These are phyloP conservation scores for Chaetura pelagica DNA, from an alignment of 2,113 vertebrate species.

Conservation along the genomic window DNA sequence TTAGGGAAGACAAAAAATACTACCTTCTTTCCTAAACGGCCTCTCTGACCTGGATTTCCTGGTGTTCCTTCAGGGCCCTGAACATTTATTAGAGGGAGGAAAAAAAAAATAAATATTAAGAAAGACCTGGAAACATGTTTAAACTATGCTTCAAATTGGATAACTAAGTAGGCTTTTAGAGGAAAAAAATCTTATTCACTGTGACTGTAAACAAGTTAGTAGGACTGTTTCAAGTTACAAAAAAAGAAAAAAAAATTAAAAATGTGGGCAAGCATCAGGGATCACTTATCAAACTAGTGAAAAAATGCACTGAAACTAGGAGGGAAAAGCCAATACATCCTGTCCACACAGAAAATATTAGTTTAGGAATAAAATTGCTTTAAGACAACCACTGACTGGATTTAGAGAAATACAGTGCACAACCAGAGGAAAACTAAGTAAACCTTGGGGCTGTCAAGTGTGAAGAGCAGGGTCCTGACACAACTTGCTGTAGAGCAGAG, in stretches of 20 bases:
- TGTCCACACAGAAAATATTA: background rate
- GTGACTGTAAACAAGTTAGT: background rate
- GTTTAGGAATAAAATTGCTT: background rate
- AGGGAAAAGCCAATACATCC: background rate
- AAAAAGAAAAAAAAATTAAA: background rate
- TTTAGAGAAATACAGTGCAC: background rate
- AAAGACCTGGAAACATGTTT: background rate
- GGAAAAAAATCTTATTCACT: background rate
- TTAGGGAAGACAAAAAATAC: background rate
- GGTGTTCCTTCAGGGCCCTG: conserved; percentile 91
- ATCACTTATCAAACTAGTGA: background rate
- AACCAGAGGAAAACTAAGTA: background rate
- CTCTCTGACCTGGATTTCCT: conserved; percentile 87
- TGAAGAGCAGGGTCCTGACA: background rate
- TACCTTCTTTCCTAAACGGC: conserved; percentile 93
- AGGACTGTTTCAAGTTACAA: background rate
- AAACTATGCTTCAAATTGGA: background rate
- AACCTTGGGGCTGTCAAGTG: background rate
- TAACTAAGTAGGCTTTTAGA: background rate
- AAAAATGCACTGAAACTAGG: background rate
- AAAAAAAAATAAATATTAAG: background rate
- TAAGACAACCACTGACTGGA: background rate
- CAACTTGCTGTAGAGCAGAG: background rate
- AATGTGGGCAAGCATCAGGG: background rate
- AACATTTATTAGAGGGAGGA: conserved; percentile 35